Evolutionary conservation across 1,140 invertebrate species (phyloP), one percentile per base, ranked within the genome.

Genomic region (Drosophila sulfurigaster): DNA sequence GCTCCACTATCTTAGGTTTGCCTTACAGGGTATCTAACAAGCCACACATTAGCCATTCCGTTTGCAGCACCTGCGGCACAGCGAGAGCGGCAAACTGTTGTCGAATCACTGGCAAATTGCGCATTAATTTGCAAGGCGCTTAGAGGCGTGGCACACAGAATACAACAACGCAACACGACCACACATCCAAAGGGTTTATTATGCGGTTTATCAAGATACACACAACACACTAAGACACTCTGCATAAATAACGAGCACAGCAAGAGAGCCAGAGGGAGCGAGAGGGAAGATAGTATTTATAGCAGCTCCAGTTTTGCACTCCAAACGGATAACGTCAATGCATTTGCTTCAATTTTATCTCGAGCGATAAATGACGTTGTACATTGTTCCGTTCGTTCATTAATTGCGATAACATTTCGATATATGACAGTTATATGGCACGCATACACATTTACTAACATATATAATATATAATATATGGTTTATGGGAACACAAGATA

Each of bases 81-180:
- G 68, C 41, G 38, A 49, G 49, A 10, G 28, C 28, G 45, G 52
- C 52, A 54, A 49, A 38, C 52, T n/a, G 52, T 48, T 71, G 41
- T 67, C 49, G 46, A 58, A 64, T 68, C 64, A 73, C 56, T 41
- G 65, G 43, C 72, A 62, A 75, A 75, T 63, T 75, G 66, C 72
- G 72, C 72, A 70, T 75, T 70, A 69, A 52, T 63, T 70, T 70
- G 15, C 66, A 70, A 63, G 56, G 72, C 35, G 66, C 13, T 63
- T 75, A 35, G 11, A 56, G 49, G 41, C 49, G 57, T 43, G 32
- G 35, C 71, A 54, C 45, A 65, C 54, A 25, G 20, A 25, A 4
- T 25, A 60, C 60, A 35, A 38, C 68, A 56, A 48, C 46, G 3
- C 70, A 32, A 8, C 64, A 59, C 65, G 56, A 38, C 32, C 15